A percentile compares a stretch with the other conserved stretches of the same genome.
These are phyloP conservation scores for Apteryx owenii DNA, from an alignment of 2,113 vertebrate species.

Conservation along the genomic window DNA sequence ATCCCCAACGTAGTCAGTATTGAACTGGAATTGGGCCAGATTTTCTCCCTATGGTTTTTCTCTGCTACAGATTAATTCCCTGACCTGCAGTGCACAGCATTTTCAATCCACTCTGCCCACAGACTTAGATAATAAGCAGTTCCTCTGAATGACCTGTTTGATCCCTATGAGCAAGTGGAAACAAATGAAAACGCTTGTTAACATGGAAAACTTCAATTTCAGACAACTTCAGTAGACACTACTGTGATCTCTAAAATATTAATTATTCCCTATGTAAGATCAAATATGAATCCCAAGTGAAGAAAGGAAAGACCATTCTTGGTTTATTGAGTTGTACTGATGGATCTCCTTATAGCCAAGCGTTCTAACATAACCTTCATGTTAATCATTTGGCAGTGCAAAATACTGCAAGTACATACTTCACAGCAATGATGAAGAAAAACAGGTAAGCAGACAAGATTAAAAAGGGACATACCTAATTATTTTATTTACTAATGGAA, in stretches of 20 bases:
- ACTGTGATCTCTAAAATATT: neutral
- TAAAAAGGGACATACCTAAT: neutral
- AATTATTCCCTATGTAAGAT: neutral
- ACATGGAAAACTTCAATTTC: neutral
- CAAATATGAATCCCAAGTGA: neutral
- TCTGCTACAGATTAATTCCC: conserved; percentile 7
- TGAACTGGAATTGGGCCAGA: neutral
- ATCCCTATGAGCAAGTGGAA: neutral
- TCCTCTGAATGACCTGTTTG: neutral
- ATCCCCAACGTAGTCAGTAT: neutral
- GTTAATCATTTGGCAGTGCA: neutral
- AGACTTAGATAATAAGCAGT: neutral
- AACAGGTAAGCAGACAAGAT: neutral
- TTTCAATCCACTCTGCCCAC: neutral
- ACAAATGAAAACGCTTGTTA: neutral
- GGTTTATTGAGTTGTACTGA: neutral
- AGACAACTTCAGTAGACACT: neutral
- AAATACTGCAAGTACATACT: neutral
- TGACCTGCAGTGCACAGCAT: conserved; percentile 1
- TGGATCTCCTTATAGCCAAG: neutral
- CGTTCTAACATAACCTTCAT: neutral
- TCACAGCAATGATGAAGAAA: neutral
- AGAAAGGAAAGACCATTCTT: neutral
- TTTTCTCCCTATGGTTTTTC: neutral
- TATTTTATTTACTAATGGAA: neutral